Conservation (phyloP, 2,888 invertebrate genomes). For the Parapristionchus giblindavisi region DNA sequence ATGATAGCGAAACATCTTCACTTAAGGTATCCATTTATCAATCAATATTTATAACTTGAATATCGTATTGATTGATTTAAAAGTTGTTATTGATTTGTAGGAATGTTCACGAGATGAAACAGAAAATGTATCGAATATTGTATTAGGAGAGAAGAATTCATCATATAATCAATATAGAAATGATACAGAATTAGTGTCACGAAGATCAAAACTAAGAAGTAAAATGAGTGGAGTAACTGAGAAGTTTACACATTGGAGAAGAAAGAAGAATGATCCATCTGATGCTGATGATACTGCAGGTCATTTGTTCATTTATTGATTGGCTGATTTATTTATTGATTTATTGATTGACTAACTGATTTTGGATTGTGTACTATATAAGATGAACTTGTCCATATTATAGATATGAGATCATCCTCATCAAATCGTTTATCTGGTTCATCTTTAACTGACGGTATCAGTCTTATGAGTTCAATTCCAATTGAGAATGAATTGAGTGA, state of each 20-base stretch:
- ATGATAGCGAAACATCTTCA: neutral
- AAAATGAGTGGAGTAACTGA: constrained; percentile 50
- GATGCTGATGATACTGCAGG: constrained; percentile 17
- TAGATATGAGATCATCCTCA: too few species aligned
- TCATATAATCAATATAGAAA: constrained; percentile 7
- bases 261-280: constrained; percentile 43
- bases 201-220: constrained; percentile 21
- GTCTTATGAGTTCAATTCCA: neutral
- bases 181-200: constrained; percentile 22
- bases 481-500: constrained; percentile 41
- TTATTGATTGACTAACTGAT: too few species aligned
- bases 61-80: neutral
- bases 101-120: constrained; percentile 16
- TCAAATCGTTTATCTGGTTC: constrained; percentile 1
- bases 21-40: constrained; percentile 20
- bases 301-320: neutral
- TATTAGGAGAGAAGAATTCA: constrained; percentile 10
- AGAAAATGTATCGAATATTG: constrained; percentile 11
- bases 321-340: neutral
- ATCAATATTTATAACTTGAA: neutral
- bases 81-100: neutral
- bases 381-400: too few species aligned
- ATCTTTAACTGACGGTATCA: neutral
- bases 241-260: constrained; percentile 53
- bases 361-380: too few species aligned